phyloP scores from a whole-genome alignment of 2,113 vertebrate species.

The Pionites leucogaster region DNA sequence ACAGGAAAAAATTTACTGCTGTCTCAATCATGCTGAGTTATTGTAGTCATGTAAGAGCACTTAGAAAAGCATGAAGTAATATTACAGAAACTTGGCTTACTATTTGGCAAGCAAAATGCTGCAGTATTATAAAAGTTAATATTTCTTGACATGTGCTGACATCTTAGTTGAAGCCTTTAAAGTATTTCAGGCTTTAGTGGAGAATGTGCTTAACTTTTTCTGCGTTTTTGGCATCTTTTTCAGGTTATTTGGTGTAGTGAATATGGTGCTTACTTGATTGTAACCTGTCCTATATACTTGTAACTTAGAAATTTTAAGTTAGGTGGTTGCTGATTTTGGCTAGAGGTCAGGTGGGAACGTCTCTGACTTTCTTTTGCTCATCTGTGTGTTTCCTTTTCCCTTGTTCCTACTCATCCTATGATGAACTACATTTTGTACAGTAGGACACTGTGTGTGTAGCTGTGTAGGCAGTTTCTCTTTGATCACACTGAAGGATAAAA shows the following conservation, averaged over 20 bases:
- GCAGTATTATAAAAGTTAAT: conserved; percentile 9
- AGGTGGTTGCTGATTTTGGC: not conserved
- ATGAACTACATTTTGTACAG: not conserved
- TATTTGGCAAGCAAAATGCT: conserved; percentile 21
- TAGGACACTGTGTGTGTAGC: not conserved
- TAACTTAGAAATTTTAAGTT: not conserved
- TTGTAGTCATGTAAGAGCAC: conserved; percentile 42
- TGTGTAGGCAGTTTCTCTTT: not conserved
- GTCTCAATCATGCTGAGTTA: conserved; percentile 41
- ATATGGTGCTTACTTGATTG: not conserved
- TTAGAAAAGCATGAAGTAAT: conserved; percentile 47
- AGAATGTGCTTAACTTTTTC: not conserved
- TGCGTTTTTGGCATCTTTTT: not conserved
- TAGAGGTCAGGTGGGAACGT: not conserved
- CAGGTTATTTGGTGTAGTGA: not conserved
- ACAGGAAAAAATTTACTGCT: conserved; percentile 33
- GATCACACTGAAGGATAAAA: not conserved
- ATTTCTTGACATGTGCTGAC: conserved; percentile 33
- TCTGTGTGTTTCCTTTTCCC: not conserved
- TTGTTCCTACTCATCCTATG: not conserved
- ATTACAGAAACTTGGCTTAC: not conserved
- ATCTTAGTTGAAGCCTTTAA: conserved; percentile 27
- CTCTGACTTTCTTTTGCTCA: not conserved
- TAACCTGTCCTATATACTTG: not conserved
- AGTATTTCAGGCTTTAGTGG: conserved; percentile 35